Evolutionary conservation across 1,140 invertebrate genomes (phyloP).

Genomic region (Brachionus paranguensis): DNA sequence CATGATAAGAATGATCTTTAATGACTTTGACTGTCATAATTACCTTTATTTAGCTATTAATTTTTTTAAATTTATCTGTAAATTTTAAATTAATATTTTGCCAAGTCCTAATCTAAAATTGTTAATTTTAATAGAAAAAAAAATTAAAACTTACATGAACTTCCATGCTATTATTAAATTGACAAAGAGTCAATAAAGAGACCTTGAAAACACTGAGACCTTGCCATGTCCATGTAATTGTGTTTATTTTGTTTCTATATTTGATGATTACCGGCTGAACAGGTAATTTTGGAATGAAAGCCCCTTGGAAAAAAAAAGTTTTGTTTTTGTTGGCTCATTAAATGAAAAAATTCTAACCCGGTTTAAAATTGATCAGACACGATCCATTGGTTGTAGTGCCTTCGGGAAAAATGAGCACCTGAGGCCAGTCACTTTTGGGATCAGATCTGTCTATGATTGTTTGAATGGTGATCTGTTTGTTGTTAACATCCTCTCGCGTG

Average conservation of each 20-base stretch:
- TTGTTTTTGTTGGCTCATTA: not conserved
- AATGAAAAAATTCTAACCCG: slow-evolving; percentile 61
- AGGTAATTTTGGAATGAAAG: slow-evolving; percentile 77
- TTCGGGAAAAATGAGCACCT: slow-evolving; percentile 88
- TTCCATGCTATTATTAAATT: slow-evolving; percentile 80
- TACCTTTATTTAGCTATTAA: no score
- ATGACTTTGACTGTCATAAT: no score
- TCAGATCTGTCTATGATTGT: slow-evolving; percentile 78
- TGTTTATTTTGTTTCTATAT: slow-evolving; percentile 84
- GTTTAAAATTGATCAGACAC: slow-evolving; percentile 89
- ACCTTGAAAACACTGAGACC: slow-evolving; percentile 82
- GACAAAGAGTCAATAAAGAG: slow-evolving; percentile 81
- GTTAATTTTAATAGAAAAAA: no score
- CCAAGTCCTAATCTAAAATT: no score
- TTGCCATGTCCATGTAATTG: slow-evolving; percentile 94
- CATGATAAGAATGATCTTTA: no score
- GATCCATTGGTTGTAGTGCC: slow-evolving; percentile 89
- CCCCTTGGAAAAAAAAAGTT: slow-evolving; percentile 47
- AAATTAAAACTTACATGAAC: slow-evolving; percentile 62
- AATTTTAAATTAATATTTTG: no score
- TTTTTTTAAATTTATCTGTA: no score
- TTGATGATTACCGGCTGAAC: slow-evolving; percentile 86
- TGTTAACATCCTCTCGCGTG: slow-evolving; percentile 81
- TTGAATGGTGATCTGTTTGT: slow-evolving; percentile 78
- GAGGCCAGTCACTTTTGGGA: slow-evolving; percentile 80